Evolutionary conservation across 2,797 vertebrate genomes (phyloP).

Genomic region (Huso huso): DNA sequence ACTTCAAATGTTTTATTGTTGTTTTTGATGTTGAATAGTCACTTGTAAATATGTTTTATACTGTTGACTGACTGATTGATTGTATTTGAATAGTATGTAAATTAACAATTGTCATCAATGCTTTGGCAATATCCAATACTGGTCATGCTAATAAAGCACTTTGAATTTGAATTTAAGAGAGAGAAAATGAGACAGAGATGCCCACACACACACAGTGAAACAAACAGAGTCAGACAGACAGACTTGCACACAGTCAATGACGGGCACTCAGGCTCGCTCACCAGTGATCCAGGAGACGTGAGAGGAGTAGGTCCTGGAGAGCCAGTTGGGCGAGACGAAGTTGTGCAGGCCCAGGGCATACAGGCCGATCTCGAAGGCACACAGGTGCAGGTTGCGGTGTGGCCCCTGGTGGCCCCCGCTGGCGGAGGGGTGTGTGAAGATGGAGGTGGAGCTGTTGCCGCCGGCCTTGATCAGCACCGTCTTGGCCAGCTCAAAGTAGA

Average conservation of each 20-base stretch:
- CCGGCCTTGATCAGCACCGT: slow-evolving; percentile 97
- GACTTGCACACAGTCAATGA: slow-evolving; percentile 2
- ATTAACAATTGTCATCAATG: no score
- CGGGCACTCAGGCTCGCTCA: slow-evolving; percentile 35
- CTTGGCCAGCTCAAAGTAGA: slow-evolving; percentile 97
- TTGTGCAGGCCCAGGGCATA: slow-evolving; percentile 96
- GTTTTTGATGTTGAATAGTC: no score
- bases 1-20: no score
- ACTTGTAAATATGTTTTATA: no score
- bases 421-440: slow-evolving; percentile 96
- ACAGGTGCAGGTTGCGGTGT: slow-evolving; percentile 96
- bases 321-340: slow-evolving; percentile 98
- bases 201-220: slow-evolving; percentile 1
- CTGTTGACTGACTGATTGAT: no score
- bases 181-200: not conserved
- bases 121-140: no score
- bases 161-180: no score
- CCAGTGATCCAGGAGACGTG: slow-evolving; percentile 99
- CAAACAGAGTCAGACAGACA: not conserved
- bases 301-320: slow-evolving; percentile 95
- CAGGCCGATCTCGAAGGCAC: slow-evolving; percentile 97
- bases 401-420: slow-evolving; percentile 98
- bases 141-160: no score
- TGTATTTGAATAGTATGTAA: no score
- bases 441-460: slow-evolving; percentile 97